Percentiles rank a stretch among this genome's conserved stretches.
phyloP scores from a whole-genome alignment of 92 coral and sea anemone genomes.

The Meandrina meandrites region DNA sequence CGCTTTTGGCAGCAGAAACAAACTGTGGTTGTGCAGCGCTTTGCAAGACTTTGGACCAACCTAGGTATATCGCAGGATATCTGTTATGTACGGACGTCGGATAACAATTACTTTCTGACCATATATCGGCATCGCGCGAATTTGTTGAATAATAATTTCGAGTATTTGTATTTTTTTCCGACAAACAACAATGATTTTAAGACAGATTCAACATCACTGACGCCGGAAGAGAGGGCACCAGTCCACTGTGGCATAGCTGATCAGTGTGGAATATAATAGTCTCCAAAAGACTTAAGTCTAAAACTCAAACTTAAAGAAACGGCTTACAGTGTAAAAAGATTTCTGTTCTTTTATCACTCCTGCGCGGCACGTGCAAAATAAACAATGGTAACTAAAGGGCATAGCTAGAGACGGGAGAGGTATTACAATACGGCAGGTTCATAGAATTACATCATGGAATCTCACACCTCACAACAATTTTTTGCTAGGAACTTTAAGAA shows the following conservation, averaged over 20 bases:
- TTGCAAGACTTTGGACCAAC: too few relatives aligned
- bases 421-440: not conserved
- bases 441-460: not conserved
- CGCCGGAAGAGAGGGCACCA: not conserved
- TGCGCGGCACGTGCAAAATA: not conserved
- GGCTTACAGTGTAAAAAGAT: not conserved
- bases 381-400: not conserved
- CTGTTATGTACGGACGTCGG: too few relatives aligned
- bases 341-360: not conserved
- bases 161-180: not conserved
- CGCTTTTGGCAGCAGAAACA: too few relatives aligned
- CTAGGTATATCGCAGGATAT: too few relatives aligned
- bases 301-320: not conserved
- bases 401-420: not conserved
- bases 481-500: too few relatives aligned
- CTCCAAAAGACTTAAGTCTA: not conserved
- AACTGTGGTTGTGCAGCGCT: too few relatives aligned
- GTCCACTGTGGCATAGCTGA: not conserved
- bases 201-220: not conserved
- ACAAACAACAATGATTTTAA: not conserved
- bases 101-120: too few relatives aligned
- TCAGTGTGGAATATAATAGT: not conserved
- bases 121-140: too few relatives aligned
- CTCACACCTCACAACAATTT: too few relatives aligned
- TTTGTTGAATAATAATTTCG: too few relatives aligned